These are phyloP conservation scores for Lethrus apterus DNA, from an alignment of 1,140 invertebrate species.

Conservation along the genomic window DNA sequence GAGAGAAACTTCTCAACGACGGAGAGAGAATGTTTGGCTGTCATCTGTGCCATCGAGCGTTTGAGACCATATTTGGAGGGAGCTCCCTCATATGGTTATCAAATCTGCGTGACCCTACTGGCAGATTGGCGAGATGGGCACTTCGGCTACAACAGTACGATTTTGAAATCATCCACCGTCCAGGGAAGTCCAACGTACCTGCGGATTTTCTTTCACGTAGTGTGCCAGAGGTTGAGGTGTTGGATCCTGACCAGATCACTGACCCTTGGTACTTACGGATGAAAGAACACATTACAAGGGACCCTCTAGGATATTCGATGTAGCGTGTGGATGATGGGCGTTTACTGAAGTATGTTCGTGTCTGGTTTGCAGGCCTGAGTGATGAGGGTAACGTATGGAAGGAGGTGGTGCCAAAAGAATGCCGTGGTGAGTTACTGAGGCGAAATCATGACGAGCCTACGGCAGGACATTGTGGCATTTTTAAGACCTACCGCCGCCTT, in stretches of 20 bases:
- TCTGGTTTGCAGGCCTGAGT: neutral
- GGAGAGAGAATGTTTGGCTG: neutral
- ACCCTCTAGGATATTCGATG: neutral
- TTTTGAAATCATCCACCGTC: neutral
- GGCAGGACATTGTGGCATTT: neutral
- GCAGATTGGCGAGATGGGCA: neutral
- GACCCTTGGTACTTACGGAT: neutral
- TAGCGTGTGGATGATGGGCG: neutral
- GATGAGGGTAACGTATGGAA: neutral
- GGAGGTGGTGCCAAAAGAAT: neutral
- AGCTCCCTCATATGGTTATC: neutral
- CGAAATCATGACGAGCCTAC: neutral
- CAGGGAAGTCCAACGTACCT: too few relatives aligned
- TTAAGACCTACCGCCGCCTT: neutral
- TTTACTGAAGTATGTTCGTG: neutral
- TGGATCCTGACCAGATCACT: neutral
- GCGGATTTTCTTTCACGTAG: neutral
- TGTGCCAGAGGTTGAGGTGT: neutral
- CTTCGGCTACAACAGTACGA: neutral
- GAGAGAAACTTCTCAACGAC: constrained; percentile 1
- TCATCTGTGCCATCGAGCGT: neutral
- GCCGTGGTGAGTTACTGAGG: neutral
- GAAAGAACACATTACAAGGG: neutral
- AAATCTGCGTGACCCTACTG: neutral
- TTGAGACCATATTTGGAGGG: too few relatives aligned